Percentiles rank a stretch among this genome's conserved stretches.
phyloP scores from a whole-genome alignment of 1,140 invertebrate species.

The Pseudomyrmex pallidus region DNA sequence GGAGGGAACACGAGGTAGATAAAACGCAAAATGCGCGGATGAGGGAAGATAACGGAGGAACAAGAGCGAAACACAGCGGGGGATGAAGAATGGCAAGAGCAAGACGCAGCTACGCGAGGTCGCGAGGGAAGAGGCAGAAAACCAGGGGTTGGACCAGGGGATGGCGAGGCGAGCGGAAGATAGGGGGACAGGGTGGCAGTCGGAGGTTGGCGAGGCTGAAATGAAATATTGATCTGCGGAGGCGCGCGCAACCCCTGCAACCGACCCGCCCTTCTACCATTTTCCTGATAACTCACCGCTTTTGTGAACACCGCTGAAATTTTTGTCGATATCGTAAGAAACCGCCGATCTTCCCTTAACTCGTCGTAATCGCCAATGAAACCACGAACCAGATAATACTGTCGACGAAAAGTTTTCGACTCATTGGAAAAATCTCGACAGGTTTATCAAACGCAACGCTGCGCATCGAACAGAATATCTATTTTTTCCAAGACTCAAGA shows the following conservation, averaged over 20 bases:
- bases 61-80: constrained; percentile 66
- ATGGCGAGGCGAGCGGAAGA: constrained; percentile 46
- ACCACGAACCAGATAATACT: not conserved
- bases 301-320: constrained; percentile 56
- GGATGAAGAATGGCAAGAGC: constrained; percentile 31
- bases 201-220: constrained; percentile 78
- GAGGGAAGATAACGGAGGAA: constrained; percentile 47
- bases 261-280: constrained; percentile 80
- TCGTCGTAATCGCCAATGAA: not conserved
- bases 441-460: not conserved
- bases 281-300: constrained; percentile 55
- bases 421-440: not conserved
- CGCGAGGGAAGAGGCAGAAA: constrained; percentile 38
- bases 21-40: not conserved
- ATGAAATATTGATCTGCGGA: constrained; percentile 85
- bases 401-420: not conserved
- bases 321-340: constrained; percentile 22
- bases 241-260: constrained; percentile 85
- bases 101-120: constrained; percentile 50
- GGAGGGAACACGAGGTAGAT: not conserved
- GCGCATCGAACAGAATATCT: not conserved
- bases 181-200: constrained; percentile 64
- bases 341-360: not conserved
- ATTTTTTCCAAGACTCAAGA: not conserved
- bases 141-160: constrained; percentile 55